Base-by-base conservation (phyloP, 2,797 vertebrate species). In the Distichodus sexfasciatus region DNA sequence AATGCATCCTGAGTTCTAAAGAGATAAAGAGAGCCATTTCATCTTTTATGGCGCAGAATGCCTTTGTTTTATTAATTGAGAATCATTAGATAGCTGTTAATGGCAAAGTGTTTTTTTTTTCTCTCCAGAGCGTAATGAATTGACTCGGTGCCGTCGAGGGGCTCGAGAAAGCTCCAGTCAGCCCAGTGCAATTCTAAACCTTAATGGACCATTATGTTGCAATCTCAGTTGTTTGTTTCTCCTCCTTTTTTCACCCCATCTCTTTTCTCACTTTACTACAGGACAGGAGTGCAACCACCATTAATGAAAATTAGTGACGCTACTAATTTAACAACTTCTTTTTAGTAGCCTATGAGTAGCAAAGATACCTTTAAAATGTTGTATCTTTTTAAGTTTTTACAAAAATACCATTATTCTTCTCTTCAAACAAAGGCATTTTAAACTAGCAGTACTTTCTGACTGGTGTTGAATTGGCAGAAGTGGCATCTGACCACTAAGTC, bases 131-230 rank as follows among this genome's bases (percentile, higher is more conserved):
- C 15, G 23, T 78, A 80, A 80, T 78, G 72, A 80, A 78, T 80
- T 77, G 76, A 72, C 74, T 78, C 66, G 57, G 53, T 68, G 69
- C 70, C 33, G 62, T 43, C 60, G 61, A 69, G 47, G n/a, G 64
- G 66, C 64, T 65, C 58, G 59, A 65, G 43, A n/a, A n/a, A 60
- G 55, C 69, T 75, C 72, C 67, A 76, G 41, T 54, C 69, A 75
- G 58, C 64, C 66, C 46, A 44, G 64, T 72, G 80, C 75, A 75
- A 75, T 82, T 74, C 71, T 43, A 73, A 54, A 72, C 69, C 76
- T 80, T 79, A 82, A 82, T 80, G 78, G 69, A 53, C 63, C 72
- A 75, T 80, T 78, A 76, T 82, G 48, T 74, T 57, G 59, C 71
- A 61, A 57, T 73, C 62, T 19, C n/a, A 76, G 75, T 71, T 54